Conservation (phyloP, 2,888 invertebrate genomes). For the Andrena marginata region DNA sequence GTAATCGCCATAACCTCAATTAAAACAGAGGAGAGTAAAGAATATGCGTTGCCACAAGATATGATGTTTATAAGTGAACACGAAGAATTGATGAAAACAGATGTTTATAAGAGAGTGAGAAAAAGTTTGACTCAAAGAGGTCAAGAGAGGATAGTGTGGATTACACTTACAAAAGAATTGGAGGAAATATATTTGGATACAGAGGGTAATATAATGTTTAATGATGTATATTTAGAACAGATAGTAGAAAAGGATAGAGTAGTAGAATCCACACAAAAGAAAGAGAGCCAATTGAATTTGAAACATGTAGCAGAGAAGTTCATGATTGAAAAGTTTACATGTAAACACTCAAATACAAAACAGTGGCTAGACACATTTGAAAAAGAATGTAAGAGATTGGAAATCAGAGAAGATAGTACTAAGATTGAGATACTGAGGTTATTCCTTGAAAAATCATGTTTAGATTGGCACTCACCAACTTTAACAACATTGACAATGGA, state of each 20-base stretch:
- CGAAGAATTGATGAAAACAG: conserved; percentile 54
- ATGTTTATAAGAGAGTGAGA: conserved; percentile 58
- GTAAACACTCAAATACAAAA: conserved; percentile 13
- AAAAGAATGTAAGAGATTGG: conserved; percentile 11
- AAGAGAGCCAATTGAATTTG: not conserved
- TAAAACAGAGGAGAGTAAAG: conserved; percentile 9
- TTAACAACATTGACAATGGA: conserved; percentile 11
- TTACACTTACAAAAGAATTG: not conserved
- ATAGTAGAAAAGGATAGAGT: conserved; percentile 45
- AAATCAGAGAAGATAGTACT: conserved; percentile 12
- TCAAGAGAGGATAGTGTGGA: conserved; percentile 40
- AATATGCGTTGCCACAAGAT: conserved; percentile 14
- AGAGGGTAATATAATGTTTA: conserved; percentile 65
- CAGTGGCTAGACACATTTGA: conserved; percentile 19
- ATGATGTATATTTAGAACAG: conserved; percentile 61
- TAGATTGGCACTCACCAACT: not conserved
- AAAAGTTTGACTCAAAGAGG: conserved; percentile 62
- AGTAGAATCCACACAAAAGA: conserved; percentile 15
- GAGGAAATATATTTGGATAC: conserved; percentile 30
- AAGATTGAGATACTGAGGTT: conserved; percentile 3
- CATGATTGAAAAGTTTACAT: conserved; percentile 3
- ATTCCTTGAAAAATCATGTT: not conserved
- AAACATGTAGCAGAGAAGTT: conserved; percentile 13
- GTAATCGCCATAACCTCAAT: conserved; percentile 53
- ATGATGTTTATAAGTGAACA: not conserved